phyloP scores from a whole-genome alignment of 2,888 invertebrate species.

The Chrysina gloriosa region DNA sequence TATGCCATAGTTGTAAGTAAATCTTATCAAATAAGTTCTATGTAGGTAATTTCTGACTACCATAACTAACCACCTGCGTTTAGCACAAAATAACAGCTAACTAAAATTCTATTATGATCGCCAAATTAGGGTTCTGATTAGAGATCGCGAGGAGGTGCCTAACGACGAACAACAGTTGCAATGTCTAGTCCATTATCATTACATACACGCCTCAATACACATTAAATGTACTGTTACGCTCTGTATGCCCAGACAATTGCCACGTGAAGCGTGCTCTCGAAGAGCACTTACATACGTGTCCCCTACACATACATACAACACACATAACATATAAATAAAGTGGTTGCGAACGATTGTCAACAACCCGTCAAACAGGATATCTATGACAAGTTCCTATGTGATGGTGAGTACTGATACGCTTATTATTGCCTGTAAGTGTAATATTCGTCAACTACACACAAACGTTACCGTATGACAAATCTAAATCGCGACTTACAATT shows the following conservation, averaged over 20 bases:
- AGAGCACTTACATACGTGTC: background rate
- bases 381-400: conserved; percentile 16
- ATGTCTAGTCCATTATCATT: conserved; percentile 3
- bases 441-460: no score
- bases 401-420: conserved; percentile 23
- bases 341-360: conserved; percentile 17
- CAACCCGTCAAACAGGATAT: conserved; percentile 31
- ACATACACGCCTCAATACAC: background rate
- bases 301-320: background rate
- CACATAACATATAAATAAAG: conserved; percentile 3
- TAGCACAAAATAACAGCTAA: no score
- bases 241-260: conserved; percentile 13
- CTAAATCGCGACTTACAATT: no score
- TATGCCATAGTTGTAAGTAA: no score
- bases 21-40: no score
- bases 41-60: no score
- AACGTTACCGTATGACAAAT: no score
- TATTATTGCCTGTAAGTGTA: no score
- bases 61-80: no score
- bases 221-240: conserved; percentile 12
- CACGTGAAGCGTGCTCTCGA: background rate
- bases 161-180: background rate
- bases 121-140: background rate
- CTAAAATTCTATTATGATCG: background rate
- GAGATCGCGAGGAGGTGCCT: background rate